Evolutionary conservation across 2,797 vertebrate species (phyloP).

Genomic region (Rhabdophis nuchalis): DNA sequence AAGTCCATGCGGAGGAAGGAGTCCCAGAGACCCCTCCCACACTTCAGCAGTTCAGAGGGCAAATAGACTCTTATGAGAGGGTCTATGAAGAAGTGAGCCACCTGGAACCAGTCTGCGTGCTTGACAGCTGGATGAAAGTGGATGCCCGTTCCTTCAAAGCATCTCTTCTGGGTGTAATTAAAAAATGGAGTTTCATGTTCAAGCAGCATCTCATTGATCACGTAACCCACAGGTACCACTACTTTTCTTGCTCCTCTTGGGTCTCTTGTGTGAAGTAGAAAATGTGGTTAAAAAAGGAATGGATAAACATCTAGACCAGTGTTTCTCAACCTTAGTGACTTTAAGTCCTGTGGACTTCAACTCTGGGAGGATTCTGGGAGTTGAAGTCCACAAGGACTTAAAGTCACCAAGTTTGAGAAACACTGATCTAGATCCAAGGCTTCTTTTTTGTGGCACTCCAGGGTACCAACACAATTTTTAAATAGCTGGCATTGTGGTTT

Average conservation of each 20-base stretch:
- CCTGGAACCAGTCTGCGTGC: slow-evolving; percentile 74
- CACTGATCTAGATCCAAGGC: background rate
- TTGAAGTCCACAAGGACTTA: no score
- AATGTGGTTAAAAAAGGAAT: background rate
- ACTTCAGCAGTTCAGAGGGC: slow-evolving; percentile 77
- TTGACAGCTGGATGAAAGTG: slow-evolving; percentile 85
- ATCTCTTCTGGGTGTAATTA: slow-evolving; percentile 82
- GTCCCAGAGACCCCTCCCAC: slow-evolving; percentile 75
- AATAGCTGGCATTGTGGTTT: background rate
- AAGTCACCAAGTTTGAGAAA: no score
- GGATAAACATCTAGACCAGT: background rate
- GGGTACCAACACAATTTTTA: background rate
- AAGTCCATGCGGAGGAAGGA: slow-evolving; percentile 64
- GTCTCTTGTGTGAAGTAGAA: background rate
- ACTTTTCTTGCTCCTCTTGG: background rate
- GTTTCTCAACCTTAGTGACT: no score
- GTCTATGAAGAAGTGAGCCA: slow-evolving; percentile 79
- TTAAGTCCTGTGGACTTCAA: no score
- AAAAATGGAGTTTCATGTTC: slow-evolving; percentile 91
- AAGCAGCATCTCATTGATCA: slow-evolving; percentile 90
- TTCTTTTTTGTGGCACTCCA: background rate
- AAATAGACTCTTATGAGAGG: slow-evolving; percentile 84
- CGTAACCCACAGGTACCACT: slow-evolving; percentile 82
- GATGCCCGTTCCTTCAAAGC: slow-evolving; percentile 81
- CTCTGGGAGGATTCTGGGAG: no score